Percentiles rank a stretch among this genome's conserved stretches.
Conservation (phyloP, 1,140 invertebrate genomes). For the Euwallacea fornicatus region DNA sequence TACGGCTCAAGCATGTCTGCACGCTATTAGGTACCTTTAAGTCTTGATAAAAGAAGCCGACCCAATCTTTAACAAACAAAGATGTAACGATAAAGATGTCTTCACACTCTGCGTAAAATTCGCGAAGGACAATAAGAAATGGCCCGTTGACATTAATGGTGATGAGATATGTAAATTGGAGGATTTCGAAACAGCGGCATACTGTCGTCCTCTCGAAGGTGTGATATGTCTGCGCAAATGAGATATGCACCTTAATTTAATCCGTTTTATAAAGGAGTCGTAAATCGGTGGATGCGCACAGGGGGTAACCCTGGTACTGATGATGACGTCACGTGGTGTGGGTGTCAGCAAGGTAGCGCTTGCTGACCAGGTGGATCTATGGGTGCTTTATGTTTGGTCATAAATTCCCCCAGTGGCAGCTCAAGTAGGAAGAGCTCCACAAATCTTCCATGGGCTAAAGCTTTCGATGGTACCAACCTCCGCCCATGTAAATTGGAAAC, state of each 20-base stretch:
- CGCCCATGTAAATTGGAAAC: background rate
- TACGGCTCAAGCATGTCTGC: slow-evolving; percentile 7
- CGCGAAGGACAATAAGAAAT: slow-evolving; percentile 36
- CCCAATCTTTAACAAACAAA: slow-evolving; percentile 34
- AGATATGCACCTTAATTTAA: slow-evolving; percentile 41
- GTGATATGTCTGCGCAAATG: slow-evolving; percentile 42
- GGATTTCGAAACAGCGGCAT: slow-evolving; percentile 36
- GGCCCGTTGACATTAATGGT: slow-evolving; percentile 39
- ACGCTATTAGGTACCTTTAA: background rate
- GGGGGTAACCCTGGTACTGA: slow-evolving; percentile 30
- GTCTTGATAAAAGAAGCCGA: slow-evolving; percentile 13
- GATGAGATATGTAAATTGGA: slow-evolving; percentile 43
- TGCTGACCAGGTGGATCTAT: slow-evolving; percentile 30
- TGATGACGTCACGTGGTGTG: slow-evolving; percentile 33
- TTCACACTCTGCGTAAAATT: slow-evolving; percentile 24
- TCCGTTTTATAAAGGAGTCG: slow-evolving; percentile 40
- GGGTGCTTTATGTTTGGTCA: slow-evolving; percentile 22
- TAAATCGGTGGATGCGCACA: slow-evolving; percentile 33
- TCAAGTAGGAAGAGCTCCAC: background rate
- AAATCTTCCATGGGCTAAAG: too few species aligned
- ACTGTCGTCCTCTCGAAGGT: slow-evolving; percentile 30
- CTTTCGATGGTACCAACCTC: too few species aligned
- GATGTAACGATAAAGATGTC: slow-evolving; percentile 34
- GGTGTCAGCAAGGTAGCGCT: slow-evolving; percentile 31
- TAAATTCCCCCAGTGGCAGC: slow-evolving; percentile 15